Base-by-base conservation (phyloP, 2,888 invertebrate genomes). In the Polydrusus tereticollis region DNA sequence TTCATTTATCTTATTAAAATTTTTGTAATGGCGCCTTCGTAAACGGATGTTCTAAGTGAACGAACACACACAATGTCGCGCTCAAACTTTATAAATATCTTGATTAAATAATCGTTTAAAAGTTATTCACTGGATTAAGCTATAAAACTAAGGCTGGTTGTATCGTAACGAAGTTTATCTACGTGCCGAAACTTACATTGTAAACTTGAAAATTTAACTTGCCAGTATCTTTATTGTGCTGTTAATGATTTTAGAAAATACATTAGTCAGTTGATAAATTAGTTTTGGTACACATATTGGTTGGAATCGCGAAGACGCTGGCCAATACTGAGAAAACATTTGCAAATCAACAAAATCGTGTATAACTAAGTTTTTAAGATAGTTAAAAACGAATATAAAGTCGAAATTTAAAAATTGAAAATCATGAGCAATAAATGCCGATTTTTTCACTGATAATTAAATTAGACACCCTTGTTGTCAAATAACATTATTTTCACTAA, bases 91-190 rank as follows among this genome's bases (percentile, higher is more conserved):
- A 57, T 59, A 60, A 47, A 38, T 68, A 20, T 21, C 36, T 38
- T 60, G 52, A 68, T 68, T 68, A 60, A 68, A 68, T 68, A 36
- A 68, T 68, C 67, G 47, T 38, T 47, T 12, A 47, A 50, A 68
- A 68, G 59, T 60, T 68, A 68, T 36, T 47, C 60, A 21, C 47
- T 60, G 45, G 33, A 69, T 69, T 43, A 69, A 43, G 45, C 69
- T 29, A 69, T 69, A 69, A 68, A 69, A 69, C 55, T 69, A 43
- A 52, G 60, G 38, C 63, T 36, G 60, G 63, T 45, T 58, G 47
- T 47, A 33, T 63, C 47, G 47, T 63, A 33, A 63, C 66, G 43
- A 33, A 66, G 58, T 66, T 66, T 66, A 66, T 66, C 66, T 66
- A 66, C 66, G 66, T 58, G 47, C 41, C 58, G 45, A 66, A 66